Percentiles rank a stretch among this genome's conserved stretches.
phyloP scores from a whole-genome alignment of 1,140 invertebrate genomes.

The Tetramorium alpestre region DNA sequence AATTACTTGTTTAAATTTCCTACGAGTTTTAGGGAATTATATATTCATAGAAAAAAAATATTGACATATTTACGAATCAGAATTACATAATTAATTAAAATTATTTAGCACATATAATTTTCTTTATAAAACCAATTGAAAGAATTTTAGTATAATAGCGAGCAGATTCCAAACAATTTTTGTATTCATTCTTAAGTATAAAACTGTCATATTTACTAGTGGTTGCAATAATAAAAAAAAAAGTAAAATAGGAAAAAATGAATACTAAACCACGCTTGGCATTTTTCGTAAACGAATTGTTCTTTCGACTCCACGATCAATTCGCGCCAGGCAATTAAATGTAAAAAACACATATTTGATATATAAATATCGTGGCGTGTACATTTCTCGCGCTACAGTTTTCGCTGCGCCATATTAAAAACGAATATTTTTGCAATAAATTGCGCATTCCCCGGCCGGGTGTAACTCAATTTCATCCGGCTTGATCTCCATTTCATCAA shows the following conservation, averaged over 20 bases:
- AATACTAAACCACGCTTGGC: constrained; percentile 33
- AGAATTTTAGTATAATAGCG: background rate
- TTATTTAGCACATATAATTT: background rate
- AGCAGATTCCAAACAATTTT: background rate
- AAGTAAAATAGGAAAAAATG: background rate
- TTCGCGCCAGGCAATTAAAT: constrained; percentile 62
- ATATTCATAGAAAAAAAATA: background rate
- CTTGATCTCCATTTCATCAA: constrained; percentile 62
- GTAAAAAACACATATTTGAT: constrained; percentile 60
- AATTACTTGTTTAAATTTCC: background rate
- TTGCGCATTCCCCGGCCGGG: constrained; percentile 54
- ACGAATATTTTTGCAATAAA: constrained; percentile 62
- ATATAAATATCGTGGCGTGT: constrained; percentile 59
- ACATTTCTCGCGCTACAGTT: constrained; percentile 54
- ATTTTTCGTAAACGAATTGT: constrained; percentile 60
- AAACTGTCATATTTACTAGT: constrained; percentile 15
- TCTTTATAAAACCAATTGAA: background rate
- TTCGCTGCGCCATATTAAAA: constrained; percentile 51
- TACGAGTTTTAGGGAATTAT: background rate
- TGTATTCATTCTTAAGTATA: background rate
- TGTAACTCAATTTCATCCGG: constrained; percentile 56
- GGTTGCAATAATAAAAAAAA: background rate
- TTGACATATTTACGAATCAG: too few relatives aligned
- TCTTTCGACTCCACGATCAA: constrained; percentile 56
- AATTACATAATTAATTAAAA: background rate